Evolutionary conservation across 2,888 invertebrate genomes (phyloP), one percentile per base, ranked within the genome.

Genomic region (Synanthedon formicaeformis): DNA sequence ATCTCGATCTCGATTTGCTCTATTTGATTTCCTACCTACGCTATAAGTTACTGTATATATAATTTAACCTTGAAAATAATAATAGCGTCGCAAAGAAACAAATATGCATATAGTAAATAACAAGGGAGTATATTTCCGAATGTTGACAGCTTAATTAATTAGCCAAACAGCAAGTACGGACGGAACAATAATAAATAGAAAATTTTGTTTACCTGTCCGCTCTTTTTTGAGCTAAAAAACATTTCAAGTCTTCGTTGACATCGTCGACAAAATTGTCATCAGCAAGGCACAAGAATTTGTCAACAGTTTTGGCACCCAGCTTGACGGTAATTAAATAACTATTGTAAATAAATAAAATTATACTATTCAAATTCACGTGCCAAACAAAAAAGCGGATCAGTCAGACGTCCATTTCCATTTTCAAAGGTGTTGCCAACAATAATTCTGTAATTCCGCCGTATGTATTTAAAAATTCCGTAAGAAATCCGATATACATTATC

Each of bases 251-350:
- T 71, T 87, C 86, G 69, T 75, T 81, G 61, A 88, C 87, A 81
- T 87, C 85, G 60, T 85, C 83, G 67, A 87, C 74, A 65, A 88
- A 88, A 68, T 77, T 80, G 60, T 75, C 78, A 73, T 88, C 88
- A 60, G 87, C 87, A 62, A 83, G 76, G 70, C 71, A 81, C 62
- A 88, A 68, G 66, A 87, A 84, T 67, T 81, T 80, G 64, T 86
- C 85, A 57, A 86, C 80, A 65, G 83, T 84, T 84, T 85, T 87
- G 82, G 88, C 75, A 87, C 87, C 88, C 88, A 88, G 88, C 71
- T 87, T 88, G 86, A 74, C 81, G 75, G 70, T 60, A 57, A 66
- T 63, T 55, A 57, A 52, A 69, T 62, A 66, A 63, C 63, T 65
- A 66, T 61, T 68, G 71, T 66, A 71, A 73, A 75, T 71, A 66